Percentiles rank a stretch among this genome's conserved stretches.
phyloP scores from a whole-genome alignment of 2,888 invertebrate genomes.

The Ernsta delagoae region DNA sequence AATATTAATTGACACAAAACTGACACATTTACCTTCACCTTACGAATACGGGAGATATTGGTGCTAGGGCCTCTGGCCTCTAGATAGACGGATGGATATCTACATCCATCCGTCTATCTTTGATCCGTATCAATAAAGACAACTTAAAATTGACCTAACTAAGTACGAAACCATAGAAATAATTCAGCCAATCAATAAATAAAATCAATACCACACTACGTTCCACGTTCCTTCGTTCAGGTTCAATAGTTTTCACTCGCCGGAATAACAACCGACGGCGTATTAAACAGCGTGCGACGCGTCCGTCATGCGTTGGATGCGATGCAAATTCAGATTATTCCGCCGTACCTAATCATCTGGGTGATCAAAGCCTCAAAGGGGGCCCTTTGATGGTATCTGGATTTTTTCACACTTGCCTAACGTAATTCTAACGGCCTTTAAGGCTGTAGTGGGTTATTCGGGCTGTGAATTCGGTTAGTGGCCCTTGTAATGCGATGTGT shows the following conservation, averaged over 20 bases:
- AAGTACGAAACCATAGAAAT: too few relatives aligned
- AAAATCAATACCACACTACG: not conserved
- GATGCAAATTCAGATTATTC: constrained; percentile 35
- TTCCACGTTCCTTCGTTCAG: not conserved
- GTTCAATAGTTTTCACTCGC: constrained; percentile 6
- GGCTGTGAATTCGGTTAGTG: not conserved
- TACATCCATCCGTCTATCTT: too few relatives aligned
- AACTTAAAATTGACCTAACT: too few relatives aligned
- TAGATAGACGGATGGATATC: too few relatives aligned
- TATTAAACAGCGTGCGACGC: constrained; percentile 1
- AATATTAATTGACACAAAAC: too few relatives aligned
- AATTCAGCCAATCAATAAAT: not conserved
- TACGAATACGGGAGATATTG: too few relatives aligned
- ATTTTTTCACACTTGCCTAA: constrained; percentile 32
- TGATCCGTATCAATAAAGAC: too few relatives aligned
- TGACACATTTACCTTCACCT: too few relatives aligned
- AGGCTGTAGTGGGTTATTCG: not conserved
- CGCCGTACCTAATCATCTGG: constrained; percentile 28
- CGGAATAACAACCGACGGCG: not conserved
- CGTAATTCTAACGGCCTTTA: constrained; percentile 12
- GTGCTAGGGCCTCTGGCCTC: too few relatives aligned
- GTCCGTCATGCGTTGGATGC: constrained; percentile 26
- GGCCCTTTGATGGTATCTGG: constrained; percentile 23
- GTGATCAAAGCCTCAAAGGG: constrained; percentile 20
- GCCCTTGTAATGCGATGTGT: not conserved